Conservation (phyloP, 2,797 vertebrate genomes). For the Rhadinocentrus ornatus region DNA sequence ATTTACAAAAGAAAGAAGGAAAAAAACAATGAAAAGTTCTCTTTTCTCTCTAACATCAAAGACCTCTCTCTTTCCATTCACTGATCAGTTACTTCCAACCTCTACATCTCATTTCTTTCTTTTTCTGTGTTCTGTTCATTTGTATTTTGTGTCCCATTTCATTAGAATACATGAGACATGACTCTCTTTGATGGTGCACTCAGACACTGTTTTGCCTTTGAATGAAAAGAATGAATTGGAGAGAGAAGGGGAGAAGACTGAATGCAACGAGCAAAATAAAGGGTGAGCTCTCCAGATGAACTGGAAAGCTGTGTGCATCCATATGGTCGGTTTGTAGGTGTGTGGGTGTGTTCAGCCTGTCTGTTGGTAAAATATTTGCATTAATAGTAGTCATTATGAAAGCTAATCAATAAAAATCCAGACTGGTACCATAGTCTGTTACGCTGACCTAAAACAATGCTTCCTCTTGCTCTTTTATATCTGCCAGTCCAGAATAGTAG, state of each 20-base stretch:
- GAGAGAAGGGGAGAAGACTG: slow-evolving; percentile 21
- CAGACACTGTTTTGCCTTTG: slow-evolving; percentile 59
- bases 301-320: slow-evolving; percentile 26
- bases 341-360: slow-evolving; percentile 20
- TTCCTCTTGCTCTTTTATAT: not conserved
- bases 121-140: slow-evolving; percentile 61
- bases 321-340: slow-evolving; percentile 25
- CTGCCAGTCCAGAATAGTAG: slow-evolving; percentile 5
- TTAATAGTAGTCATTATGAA: slow-evolving; percentile 31
- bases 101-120: slow-evolving; percentile 49
- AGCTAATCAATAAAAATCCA: slow-evolving; percentile 44
- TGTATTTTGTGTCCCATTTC: slow-evolving; percentile 66
- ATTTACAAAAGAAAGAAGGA: slow-evolving; percentile 26
- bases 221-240: slow-evolving; percentile 62
- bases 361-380: slow-evolving; percentile 46
- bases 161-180: slow-evolving; percentile 72
- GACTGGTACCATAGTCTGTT: slow-evolving; percentile 16
- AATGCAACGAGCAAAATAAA: slow-evolving; percentile 42
- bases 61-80: slow-evolving; percentile 38
- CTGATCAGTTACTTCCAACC: slow-evolving; percentile 48
- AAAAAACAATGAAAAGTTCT: slow-evolving; percentile 9
- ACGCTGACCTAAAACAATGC: slow-evolving; percentile 30
- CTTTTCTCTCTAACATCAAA: slow-evolving; percentile 62
- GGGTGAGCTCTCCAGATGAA: slow-evolving; percentile 39
- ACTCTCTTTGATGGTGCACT: slow-evolving; percentile 72